Evolutionary conservation across 2,113 vertebrate genomes (phyloP).

Genomic region (Mustela lutreola): DNA sequence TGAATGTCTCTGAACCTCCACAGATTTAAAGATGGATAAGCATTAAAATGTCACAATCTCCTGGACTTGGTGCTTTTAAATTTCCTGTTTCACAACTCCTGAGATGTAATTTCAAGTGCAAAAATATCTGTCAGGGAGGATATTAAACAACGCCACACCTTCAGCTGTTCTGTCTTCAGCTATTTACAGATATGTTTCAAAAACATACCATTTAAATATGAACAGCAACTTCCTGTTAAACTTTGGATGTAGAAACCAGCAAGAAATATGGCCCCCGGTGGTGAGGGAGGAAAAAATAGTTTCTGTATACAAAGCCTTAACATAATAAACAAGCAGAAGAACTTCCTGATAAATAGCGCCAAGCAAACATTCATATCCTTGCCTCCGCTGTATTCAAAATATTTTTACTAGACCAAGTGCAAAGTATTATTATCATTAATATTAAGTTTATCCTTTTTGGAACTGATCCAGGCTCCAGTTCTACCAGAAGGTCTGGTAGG

Average conservation of each 20-base stretch:
- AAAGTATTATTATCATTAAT: slow-evolving; percentile 77
- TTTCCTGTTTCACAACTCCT: slow-evolving; percentile 5
- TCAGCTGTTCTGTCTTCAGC: slow-evolving; percentile 21
- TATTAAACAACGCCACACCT: slow-evolving; percentile 48
- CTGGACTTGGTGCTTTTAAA: background rate
- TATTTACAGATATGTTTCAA: slow-evolving; percentile 47
- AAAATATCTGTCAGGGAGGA: slow-evolving; percentile 53
- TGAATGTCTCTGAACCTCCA: background rate
- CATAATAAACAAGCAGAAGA: slow-evolving; percentile 76
- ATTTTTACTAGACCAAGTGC: slow-evolving; percentile 77
- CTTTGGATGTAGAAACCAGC: slow-evolving; percentile 22
- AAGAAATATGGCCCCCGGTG: slow-evolving; percentile 54
- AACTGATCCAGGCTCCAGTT: background rate
- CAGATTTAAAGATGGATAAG: background rate
- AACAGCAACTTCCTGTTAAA: slow-evolving; percentile 66
- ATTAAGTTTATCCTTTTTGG: slow-evolving; percentile 73
- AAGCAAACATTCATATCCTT: slow-evolving; percentile 74
- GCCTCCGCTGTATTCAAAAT: slow-evolving; percentile 75
- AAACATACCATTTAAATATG: slow-evolving; percentile 67
- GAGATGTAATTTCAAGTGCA: slow-evolving; percentile 53
- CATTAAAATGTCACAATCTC: background rate
- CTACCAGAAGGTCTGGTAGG: background rate
- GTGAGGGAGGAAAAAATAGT: slow-evolving; percentile 56
- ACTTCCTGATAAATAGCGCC: slow-evolving; percentile 72
- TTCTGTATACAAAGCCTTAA: slow-evolving; percentile 76